These are phyloP conservation scores for Nanger granti DNA, from an alignment of 2,113 vertebrate genomes.

Conservation along the genomic window DNA sequence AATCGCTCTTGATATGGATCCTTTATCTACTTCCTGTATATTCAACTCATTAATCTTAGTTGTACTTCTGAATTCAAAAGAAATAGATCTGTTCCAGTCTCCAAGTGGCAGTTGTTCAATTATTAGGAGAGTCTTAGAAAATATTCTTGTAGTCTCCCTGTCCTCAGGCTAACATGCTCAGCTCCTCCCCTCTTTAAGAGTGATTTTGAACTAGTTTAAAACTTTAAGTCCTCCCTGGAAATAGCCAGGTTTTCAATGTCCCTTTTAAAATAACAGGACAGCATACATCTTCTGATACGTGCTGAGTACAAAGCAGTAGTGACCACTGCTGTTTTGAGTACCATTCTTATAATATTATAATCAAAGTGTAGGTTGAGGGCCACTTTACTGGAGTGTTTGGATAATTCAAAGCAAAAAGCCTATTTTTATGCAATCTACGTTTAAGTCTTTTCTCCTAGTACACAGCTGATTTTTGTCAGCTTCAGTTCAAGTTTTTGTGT, in stretches of 20 bases:
- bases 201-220: background rate
- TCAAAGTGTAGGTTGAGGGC: background rate
- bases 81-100: background rate
- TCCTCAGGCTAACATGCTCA: background rate
- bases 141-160: background rate
- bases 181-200: background rate
- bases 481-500: background rate
- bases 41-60: background rate
- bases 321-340: background rate
- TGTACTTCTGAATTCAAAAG: background rate
- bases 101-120: background rate
- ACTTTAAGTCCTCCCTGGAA: background rate
- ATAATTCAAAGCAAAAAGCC: background rate
- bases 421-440: background rate
- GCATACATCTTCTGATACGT: background rate
- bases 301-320: background rate
- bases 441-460: background rate
- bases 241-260: background rate
- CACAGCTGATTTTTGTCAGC: background rate
- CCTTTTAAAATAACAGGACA: background rate
- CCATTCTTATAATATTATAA: background rate
- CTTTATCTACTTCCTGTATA: background rate
- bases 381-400: background rate
- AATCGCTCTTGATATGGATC: background rate
- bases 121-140: background rate